These are phyloP conservation scores for Mallotus villosus DNA, from an alignment of 2,797 vertebrate genomes.

Conservation along the genomic window DNA sequence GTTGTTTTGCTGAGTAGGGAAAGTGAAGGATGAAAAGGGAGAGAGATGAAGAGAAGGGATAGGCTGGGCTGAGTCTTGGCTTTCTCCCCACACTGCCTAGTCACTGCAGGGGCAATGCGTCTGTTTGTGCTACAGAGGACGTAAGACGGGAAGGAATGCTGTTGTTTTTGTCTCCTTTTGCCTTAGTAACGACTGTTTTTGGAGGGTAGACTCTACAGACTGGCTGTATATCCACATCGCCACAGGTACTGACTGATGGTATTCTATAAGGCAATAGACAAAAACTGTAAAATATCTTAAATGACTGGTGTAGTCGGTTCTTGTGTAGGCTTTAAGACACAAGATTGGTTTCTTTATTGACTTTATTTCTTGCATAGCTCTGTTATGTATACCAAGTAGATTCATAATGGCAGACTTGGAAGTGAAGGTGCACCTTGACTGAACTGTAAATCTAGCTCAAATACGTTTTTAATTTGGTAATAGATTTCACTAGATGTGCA, in stretches of 20 bases:
- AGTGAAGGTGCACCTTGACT: background rate
- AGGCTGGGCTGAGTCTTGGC: slow-evolving; percentile 71
- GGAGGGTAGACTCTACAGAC: background rate
- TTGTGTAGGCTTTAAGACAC: too few relatives aligned
- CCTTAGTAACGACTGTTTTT: background rate
- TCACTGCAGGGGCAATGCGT: slow-evolving; percentile 76
- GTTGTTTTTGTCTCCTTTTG: background rate
- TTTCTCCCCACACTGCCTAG: slow-evolving; percentile 37
- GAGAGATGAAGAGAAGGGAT: slow-evolving; percentile 53
- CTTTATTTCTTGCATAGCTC: background rate
- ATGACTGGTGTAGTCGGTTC: background rate
- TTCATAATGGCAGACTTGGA: background rate
- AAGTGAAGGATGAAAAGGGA: slow-evolving; percentile 28
- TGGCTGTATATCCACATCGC: background rate
- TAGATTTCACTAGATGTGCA: background rate
- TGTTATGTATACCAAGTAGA: background rate
- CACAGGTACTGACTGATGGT: background rate
- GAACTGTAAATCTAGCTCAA: background rate
- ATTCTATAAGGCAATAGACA: background rate
- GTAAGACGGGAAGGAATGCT: slow-evolving; percentile 1
- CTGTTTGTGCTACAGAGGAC: slow-evolving; percentile 48
- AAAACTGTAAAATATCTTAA: background rate
- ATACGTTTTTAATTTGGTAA: background rate
- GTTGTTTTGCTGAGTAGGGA: slow-evolving; percentile 59
- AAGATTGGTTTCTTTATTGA: background rate